Conservation (phyloP, 2,113 vertebrate species). For the Stigmatopora argus region DNA sequence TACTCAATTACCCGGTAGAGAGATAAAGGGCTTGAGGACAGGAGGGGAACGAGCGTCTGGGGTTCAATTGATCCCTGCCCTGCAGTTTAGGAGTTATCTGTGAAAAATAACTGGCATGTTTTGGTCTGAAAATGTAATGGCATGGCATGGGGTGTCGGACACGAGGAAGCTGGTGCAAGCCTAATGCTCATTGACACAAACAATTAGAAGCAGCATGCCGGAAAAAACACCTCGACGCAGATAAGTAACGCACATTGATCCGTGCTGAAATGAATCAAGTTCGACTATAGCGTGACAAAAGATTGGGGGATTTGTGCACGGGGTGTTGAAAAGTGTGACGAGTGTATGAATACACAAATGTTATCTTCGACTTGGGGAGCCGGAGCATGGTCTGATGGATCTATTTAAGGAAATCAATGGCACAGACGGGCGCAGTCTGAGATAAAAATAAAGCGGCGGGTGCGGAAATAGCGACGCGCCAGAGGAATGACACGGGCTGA, state of each 20-base stretch:
- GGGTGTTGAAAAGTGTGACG: conserved; percentile 15
- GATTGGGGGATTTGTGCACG: conserved; percentile 22
- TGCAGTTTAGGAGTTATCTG: conserved; percentile 55
- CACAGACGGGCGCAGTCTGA: conserved; percentile 12
- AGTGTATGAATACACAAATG: conserved; percentile 21
- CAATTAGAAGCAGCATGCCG: conserved; percentile 36
- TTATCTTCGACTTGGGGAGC: conserved; percentile 11
- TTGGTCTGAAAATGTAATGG: conserved; percentile 46
- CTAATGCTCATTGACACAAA: conserved; percentile 56
- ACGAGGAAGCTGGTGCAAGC: conserved; percentile 43
- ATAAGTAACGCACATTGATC: background rate
- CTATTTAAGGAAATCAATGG: conserved; percentile 47
- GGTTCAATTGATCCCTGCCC: conserved; percentile 61
- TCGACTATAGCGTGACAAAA: conserved; percentile 19
- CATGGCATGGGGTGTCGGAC: conserved; percentile 42
- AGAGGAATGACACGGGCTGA: conserved; percentile 39
- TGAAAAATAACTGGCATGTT: conserved; percentile 30
- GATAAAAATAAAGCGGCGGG: conserved; percentile 43
- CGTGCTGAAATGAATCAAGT: conserved; percentile 7
- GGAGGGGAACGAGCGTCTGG: conserved; percentile 26
- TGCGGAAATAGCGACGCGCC: conserved; percentile 43
- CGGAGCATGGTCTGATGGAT: conserved; percentile 22
- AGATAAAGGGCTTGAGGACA: conserved; percentile 45
- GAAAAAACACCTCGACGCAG: conserved; percentile 18
- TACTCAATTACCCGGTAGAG: conserved; percentile 56